These are phyloP conservation scores for Eretmocerus hayati DNA, from an alignment of 2,888 invertebrate genomes.

Conservation along the genomic window DNA sequence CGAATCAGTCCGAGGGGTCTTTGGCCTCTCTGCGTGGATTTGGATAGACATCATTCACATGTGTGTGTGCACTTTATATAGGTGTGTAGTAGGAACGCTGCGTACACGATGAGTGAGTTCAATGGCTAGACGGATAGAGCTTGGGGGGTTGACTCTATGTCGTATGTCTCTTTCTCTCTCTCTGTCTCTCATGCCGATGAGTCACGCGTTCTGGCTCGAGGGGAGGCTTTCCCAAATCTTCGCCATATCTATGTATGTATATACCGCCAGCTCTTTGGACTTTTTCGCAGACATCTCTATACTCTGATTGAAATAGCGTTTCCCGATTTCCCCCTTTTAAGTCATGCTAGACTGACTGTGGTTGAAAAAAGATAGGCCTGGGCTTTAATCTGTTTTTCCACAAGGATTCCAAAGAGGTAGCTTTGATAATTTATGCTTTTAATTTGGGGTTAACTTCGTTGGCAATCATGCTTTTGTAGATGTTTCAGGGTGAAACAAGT, in stretches of 20 bases:
- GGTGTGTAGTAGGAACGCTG: background rate
- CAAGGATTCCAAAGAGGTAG: background rate
- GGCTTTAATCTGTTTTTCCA: slow-evolving; percentile 11
- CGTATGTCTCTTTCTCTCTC: too few species aligned
- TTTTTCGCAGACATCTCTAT: slow-evolving; percentile 2
- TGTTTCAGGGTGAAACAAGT: too few species aligned
- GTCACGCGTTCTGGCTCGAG: slow-evolving; percentile 15
- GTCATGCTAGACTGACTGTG: too few species aligned
- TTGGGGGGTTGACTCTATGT: slow-evolving; percentile 6
- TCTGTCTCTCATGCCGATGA: slow-evolving; percentile 18
- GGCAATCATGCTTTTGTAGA: too few species aligned
- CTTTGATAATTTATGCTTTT: slow-evolving; percentile 15
- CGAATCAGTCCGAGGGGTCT: slow-evolving; percentile 4
- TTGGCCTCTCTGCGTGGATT: slow-evolving; percentile 9
- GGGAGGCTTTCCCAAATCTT: slow-evolving; percentile 5
- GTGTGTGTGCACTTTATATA: background rate
- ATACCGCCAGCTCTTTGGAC: background rate
- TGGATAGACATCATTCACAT: background rate
- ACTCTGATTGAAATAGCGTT: slow-evolving; percentile 18
- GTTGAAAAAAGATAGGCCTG: background rate
- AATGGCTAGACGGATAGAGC: slow-evolving; percentile 4
- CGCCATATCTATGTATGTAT: too few species aligned
- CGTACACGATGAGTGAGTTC: too few species aligned
- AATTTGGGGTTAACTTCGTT: too few species aligned
- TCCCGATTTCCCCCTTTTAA: slow-evolving; percentile 4